Evolutionary conservation across 2,888 invertebrate species (phyloP), one percentile per base, ranked within the genome.

Genomic region (Spodoptera picta): DNA sequence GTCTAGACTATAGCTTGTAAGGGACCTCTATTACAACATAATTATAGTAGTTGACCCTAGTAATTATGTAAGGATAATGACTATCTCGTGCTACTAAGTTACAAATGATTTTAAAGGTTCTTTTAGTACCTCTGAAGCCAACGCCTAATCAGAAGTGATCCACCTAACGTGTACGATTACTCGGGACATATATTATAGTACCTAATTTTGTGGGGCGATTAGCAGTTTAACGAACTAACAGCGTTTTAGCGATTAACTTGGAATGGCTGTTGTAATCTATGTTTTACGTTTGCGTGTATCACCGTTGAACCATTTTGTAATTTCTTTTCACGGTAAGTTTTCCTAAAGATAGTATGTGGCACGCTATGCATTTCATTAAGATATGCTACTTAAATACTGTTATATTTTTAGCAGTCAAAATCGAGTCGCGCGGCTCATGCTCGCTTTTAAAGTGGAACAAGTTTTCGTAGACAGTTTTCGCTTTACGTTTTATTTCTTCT

Each of bases 131-230:
- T 42, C 50, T 60, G 69, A 62, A 69, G 64, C 62, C 47, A 51
- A 72, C 69, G 65, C 73, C 68, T 60, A 69, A 73, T 75, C 65
- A 64, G 60, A 63, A 67, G 72, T 69, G 65, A 79, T 81, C 66
- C 64, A 53, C 68, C 71, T 68, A 79, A 79, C 75, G 73, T 66
- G 59, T 60, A 63, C 78, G 75, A 79, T 80, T 81, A 79, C 69
- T n/a, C 69, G 61, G 58, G 66, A 79, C 79, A 81, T 84, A 81
- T 78, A 82, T 82, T 78, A 84, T 76, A 79, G 75, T 77, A 82
- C 80, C 78, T 84, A 83, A 87, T 86, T 84, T 73, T 72, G 76
- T 69, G 66, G 65, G 63, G 67, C 82, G 80, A 84, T 84, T 86
- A 83, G 79, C 75, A 82, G 81, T 82, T 80, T 79, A 83, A 82